Base-by-base conservation (phyloP, 37 sponge, comb jelly and placozoan species). In the Hexactinellida sp. region DNA sequence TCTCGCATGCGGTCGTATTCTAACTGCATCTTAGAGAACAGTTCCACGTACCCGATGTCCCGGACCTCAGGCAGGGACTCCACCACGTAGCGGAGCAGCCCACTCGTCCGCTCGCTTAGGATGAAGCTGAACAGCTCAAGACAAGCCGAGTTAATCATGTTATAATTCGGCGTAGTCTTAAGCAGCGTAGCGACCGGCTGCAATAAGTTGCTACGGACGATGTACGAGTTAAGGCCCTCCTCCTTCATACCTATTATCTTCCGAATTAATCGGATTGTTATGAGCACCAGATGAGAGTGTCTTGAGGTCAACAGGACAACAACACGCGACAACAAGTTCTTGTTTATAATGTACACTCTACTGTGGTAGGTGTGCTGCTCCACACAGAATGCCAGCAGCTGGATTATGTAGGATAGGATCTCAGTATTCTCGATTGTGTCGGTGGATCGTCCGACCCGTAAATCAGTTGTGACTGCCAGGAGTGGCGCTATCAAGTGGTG, bases 201-300 rank as follows among this genome's bases (percentile, higher is more conserved):
- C 37, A 99, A 87, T 32, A 94, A 92, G 83, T 99, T 91, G 38
- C 90, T 87, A 32, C 88, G 85, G 87, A 94, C 82, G 55, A 99
- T 91, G 85, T 99, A 99, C 16, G 89, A 90, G 86, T 96, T 91
- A 85, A 91, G 96, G 55, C 91, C 92, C 82, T 99, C 99, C 55
- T 99, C 99, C 82, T 94, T 94, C 24, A 96, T 89, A 23, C 96
- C 99, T 37, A 99, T 86, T 37, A 99, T 96, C 88, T 87, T 87
- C 35, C 99, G 47, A 82, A 85, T 55, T 1, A 85, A 52, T 34
- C 84, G 38, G 37, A 83, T 83, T 10, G 84, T 38, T 23, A 63
- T n/a, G 76, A 96, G 91, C 24, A 85, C 89, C 19, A 96, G 87
- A 71, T 96, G 96, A 13, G 91, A 84, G 54, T 93, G 96, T 0